Percentiles rank a stretch among this genome's conserved stretches.
phyloP scores from a whole-genome alignment of 2,797 vertebrate species.

The Loris lydekkerianus region DNA sequence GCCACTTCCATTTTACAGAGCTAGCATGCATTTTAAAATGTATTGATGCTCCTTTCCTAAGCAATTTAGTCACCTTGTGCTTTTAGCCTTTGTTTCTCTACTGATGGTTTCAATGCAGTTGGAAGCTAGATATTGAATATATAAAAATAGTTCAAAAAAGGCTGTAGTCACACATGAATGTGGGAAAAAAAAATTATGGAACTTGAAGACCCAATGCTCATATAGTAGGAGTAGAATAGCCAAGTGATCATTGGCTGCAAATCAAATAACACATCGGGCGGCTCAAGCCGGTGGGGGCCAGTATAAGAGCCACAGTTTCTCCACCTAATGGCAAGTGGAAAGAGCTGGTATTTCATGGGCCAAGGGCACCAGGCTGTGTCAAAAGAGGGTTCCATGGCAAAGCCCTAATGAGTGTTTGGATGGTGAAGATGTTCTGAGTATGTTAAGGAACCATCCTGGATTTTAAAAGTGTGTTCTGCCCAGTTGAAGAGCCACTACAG shows the following conservation, averaged over 20 bases:
- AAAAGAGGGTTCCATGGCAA: background rate
- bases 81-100: conserved; percentile 39
- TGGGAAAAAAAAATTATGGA: background rate
- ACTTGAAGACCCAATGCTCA: background rate
- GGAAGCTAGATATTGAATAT: background rate
- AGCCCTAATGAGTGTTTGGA: background rate
- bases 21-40: background rate
- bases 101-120: background rate
- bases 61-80: background rate
- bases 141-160: background rate
- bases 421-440: background rate
- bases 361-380: background rate
- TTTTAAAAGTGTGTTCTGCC: background rate
- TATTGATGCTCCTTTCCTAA: conserved; percentile 23
- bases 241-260: background rate
- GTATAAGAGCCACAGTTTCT: background rate
- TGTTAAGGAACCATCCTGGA: background rate
- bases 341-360: background rate
- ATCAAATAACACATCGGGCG: background rate
- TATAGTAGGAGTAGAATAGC: background rate
- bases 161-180: background rate
- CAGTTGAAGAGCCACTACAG: background rate
- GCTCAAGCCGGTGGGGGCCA: background rate
- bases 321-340: background rate
- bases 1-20: conserved; percentile 44